Evolutionary conservation across 2,113 vertebrate species (phyloP), one percentile per base, ranked within the genome.

Genomic region (Lagopus leucura): DNA sequence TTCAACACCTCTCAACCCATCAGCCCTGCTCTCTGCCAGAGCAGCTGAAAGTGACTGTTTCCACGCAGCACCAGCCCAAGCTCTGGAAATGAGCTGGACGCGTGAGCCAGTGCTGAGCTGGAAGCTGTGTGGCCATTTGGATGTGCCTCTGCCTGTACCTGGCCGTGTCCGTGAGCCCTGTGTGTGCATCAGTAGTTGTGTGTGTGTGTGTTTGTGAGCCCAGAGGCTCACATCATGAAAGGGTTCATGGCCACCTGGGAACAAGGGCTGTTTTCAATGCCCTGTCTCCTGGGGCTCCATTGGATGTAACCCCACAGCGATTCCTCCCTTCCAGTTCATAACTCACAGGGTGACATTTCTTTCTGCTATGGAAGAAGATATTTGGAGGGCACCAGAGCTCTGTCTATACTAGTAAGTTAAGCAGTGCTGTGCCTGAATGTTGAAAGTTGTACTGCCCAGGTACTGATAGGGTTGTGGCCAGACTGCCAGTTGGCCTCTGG

Each of bases 81-180:
- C 42, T 67, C 45, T 42, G 61, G 66, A 32, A 13, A 87, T 0
- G 16, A 82, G 65, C 11, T 1, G 86, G 70, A 77, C 74, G 24
- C 3, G 36, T 28, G 22, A 38, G 34, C 38, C 61, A 45, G 48
- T 0, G 0, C 19, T 61, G 89, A 74, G 81, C 82, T 36, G 85
- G 55, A 13, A 61, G 81, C 66, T 30, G 71, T 1, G 45, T 52
- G 79, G 58, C 64, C 38, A 13, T 58, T 58, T 72, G 7, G 13
- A 82, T 5, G 54, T 87, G 93, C 81, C 95, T 5, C 48, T 87
- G 91, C 81, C 95, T 93, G 90, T 86, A 38, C 58, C 88, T 60
- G 76, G 27, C 89, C 11, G 25, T 72, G 73, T 92, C 81, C 55
- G 69, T 93, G 52, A 80, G 83, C 27, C 67, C 8, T 57, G 86